phyloP scores from a whole-genome alignment of 2,113 vertebrate species.

The Heterochromis multidens region DNA sequence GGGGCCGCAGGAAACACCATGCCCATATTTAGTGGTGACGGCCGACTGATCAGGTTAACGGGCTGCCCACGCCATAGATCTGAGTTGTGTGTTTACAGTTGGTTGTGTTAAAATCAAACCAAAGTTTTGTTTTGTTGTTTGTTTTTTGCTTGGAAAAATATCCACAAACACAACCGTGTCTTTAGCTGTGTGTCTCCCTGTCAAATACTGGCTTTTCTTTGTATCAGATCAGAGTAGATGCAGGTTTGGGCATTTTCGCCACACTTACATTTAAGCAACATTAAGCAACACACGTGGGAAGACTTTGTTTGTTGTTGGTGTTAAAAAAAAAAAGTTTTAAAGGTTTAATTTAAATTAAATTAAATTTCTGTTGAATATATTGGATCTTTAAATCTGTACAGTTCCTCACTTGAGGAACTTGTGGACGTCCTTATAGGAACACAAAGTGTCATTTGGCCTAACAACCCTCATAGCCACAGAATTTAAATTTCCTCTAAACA shows the following conservation, averaged over 20 bases:
- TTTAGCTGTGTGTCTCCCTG: background rate
- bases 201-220: background rate
- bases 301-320: background rate
- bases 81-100: background rate
- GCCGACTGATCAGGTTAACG: slow-evolving; percentile 15
- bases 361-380: too few species aligned
- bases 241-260: background rate
- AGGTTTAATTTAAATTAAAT: too few species aligned
- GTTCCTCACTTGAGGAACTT: background rate
- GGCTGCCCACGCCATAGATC: background rate
- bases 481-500: background rate
- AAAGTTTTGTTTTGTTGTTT: background rate
- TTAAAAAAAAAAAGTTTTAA: background rate
- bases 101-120: background rate
- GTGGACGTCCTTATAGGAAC: background rate
- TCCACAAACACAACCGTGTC: background rate
- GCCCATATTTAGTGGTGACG: slow-evolving; percentile 53
- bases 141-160: background rate
- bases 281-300: background rate
- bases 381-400: background rate
- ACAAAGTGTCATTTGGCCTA: background rate
- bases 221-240: background rate
- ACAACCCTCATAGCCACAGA: background rate
- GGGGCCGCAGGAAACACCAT: slow-evolving; percentile 49
- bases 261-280: background rate